Evolutionary conservation across 1,140 invertebrate genomes (phyloP).

Genomic region (Akabosia matsudoensis): DNA sequence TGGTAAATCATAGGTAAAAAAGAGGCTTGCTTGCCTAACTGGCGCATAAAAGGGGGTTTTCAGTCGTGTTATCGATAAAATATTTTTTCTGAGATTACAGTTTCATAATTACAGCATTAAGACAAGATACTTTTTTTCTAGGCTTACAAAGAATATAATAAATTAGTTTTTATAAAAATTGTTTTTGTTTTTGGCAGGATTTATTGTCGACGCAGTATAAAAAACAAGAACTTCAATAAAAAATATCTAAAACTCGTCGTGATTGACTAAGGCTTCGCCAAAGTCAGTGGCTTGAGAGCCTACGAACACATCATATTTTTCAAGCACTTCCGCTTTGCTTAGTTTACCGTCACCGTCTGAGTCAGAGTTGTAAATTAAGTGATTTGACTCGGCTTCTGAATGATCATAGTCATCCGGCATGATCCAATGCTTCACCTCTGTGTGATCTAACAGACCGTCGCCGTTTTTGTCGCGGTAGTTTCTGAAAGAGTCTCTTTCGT

Average conservation of each 20-base stretch:
- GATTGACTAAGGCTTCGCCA: slow-evolving; percentile 87
- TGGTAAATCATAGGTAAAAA: too few species aligned
- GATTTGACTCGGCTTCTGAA: slow-evolving; percentile 88
- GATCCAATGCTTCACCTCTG: slow-evolving; percentile 91
- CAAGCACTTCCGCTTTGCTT: slow-evolving; percentile 85
- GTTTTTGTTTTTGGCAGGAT: not conserved
- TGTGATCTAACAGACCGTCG: slow-evolving; percentile 82
- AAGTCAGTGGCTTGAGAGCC: slow-evolving; percentile 98
- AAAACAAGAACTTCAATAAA: not conserved
- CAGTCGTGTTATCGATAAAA: too few species aligned
- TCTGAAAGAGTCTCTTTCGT: slow-evolving; percentile 88
- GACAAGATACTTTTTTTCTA: too few species aligned
- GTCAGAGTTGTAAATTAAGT: slow-evolving; percentile 94
- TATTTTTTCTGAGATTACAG: too few species aligned
- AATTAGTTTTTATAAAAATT: too few species aligned
- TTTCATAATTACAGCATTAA: too few species aligned
- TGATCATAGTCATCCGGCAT: slow-evolving; percentile 95
- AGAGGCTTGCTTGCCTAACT: too few species aligned
- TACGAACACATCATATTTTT: slow-evolving; percentile 96
- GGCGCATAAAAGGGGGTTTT: too few species aligned
- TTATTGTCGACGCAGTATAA: not conserved
- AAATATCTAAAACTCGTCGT: slow-evolving; percentile 83
- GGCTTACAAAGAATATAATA: too few species aligned
- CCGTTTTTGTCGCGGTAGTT: slow-evolving; percentile 75
- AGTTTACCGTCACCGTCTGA: slow-evolving; percentile 83